These are phyloP conservation scores for Florisuga fusca DNA, from an alignment of 2,797 vertebrate species.

Conservation along the genomic window DNA sequence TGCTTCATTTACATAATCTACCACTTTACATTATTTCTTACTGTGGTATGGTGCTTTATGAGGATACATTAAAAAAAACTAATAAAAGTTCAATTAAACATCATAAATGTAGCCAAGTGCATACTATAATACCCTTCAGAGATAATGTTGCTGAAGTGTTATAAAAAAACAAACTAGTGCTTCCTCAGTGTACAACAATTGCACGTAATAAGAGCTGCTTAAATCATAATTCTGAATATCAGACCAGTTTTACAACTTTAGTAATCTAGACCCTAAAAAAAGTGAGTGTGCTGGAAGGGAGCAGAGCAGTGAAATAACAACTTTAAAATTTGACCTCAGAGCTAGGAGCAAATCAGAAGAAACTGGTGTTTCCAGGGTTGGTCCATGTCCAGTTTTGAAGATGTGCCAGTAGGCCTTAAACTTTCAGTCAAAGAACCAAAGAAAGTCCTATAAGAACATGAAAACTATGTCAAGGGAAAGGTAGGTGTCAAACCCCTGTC, in stretches of 20 bases:
- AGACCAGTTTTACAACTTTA: conserved; percentile 35
- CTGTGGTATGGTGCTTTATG: conserved; percentile 46
- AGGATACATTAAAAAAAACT: conserved; percentile 41
- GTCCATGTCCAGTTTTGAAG: neutral
- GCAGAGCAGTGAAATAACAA: neutral
- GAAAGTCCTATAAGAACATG: neutral
- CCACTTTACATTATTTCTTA: conserved; percentile 54
- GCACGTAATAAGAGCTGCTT: conserved; percentile 28
- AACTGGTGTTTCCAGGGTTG: neutral
- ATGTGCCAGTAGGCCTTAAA: neutral
- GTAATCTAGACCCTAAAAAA: neutral
- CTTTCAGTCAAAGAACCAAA: neutral
- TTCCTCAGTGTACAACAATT: conserved; percentile 23
- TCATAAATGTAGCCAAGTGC: conserved; percentile 31
- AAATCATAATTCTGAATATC: conserved; percentile 59
- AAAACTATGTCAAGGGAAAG: neutral
- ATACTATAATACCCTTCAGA: conserved; percentile 58
- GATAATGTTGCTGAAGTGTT: conserved; percentile 26
- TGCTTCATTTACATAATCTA: conserved; percentile 62
- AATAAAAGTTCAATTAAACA: conserved; percentile 72
- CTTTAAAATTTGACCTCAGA: neutral
- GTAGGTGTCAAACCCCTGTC: neutral
- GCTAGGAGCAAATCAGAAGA: neutral
- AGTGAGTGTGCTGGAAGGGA: neutral
- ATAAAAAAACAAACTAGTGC: conserved; percentile 41